Base-by-base conservation (phyloP, 2,888 invertebrate species). In the Synergus japonicus region DNA sequence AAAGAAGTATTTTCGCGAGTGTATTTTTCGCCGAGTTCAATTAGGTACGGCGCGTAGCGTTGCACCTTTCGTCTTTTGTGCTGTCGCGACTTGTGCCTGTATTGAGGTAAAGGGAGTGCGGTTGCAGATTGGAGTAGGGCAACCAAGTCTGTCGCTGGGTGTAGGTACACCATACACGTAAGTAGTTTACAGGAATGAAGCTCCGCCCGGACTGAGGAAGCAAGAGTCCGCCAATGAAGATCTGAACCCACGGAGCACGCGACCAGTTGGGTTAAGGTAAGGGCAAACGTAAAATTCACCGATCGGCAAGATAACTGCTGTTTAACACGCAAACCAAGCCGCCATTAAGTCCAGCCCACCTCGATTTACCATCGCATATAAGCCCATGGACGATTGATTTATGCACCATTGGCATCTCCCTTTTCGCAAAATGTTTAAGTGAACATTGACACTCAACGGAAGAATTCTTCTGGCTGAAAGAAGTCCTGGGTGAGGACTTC, bases 221-320 rank as follows among this genome's bases (percentile, higher is more conserved):
- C 41, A 43, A 63, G 81, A 83, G 80, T 87, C 86, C 86, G 84
- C 87, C 87, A 89, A 90, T 88, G 88, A 90, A 89, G 88, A 88
- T 87, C 85, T 85, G 86, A 86, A 88, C 82, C 83, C 85, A 80
- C 81, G 80, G 81, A 89, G 88, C 90, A 90, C 90, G 90, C 90
- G 87, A 90, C 86, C 88, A 85, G 81, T 86, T 86, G 87, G 85
- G 87, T 87, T 87, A 86, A 87, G 86, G 89, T 87, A 86, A 87
- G 86, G 89, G 87, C 87, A 87, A 90, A 90, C 87, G 89, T 89
- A 88, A 88, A 90, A 89, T 87, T 89, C 87, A 87, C 87, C 87
- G 90, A 90, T 90, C 87, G 88, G 87, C 85, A 85, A 87, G 89
- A 89, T 90, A 90, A 90, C 89, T 87, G 89, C 85, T 88, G 90